Evolutionary conservation across 1,140 invertebrate genomes (phyloP), one percentile per base, ranked within the genome.

Genomic region (Propsilocerus akamusi): DNA sequence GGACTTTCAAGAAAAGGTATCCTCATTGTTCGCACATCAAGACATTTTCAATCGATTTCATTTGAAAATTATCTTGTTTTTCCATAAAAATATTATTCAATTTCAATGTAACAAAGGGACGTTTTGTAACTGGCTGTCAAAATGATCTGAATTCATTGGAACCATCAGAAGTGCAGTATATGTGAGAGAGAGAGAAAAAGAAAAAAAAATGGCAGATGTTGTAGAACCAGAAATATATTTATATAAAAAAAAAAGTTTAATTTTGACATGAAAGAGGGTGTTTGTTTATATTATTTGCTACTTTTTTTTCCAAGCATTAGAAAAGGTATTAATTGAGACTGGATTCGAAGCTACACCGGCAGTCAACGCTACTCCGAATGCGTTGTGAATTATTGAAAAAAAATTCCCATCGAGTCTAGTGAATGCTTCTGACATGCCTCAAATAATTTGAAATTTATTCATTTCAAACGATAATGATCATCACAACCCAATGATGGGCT

Each of bases 241-340:
- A 30, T 11, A 30, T 8, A 7, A 6, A 30, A 6, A 30, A 30
- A 30, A 30, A 41, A 17, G 17, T 41, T 14, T 8, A 41, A 41
- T 20, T 20, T 41, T 41, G 34, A 41, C 34, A 20, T 41, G 34
- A 41, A 41, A 41, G 34, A 41, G 34, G 34, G 34, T 41, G 34
- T 41, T 41, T 41, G 34, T 41, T 41, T 41, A 41, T 41, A 41
- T 41, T 41, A 41, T 41, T 41, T 41, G 34, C 34, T 41, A 41
- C 34, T 41, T 41, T 41, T 41, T 41, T 20, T 41, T 41, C n/a
- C 12, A 41, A 30, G 22, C n/a, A 14, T 17, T 17, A 37, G 20
- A 34, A 34, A 37, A 41, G 22, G 22, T 41, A 41, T 17, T 41
- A 41, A 41, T 20, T 17, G 22, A 41, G 17, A 41, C 17, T 41